phyloP scores from a whole-genome alignment of 2,797 vertebrate species.

The Tinamus major region DNA sequence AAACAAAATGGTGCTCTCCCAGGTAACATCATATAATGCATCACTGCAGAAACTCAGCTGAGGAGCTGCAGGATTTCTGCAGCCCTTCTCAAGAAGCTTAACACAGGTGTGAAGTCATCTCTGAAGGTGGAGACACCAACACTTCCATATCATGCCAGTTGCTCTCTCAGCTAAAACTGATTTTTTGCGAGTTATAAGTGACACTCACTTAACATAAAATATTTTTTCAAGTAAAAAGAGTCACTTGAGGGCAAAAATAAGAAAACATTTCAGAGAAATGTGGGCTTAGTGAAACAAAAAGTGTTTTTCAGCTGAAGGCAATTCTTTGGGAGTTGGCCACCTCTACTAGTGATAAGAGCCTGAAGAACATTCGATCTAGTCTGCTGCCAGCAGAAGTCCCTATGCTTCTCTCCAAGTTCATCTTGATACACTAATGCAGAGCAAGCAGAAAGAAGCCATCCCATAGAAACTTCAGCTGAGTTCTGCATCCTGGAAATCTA shows the following conservation, averaged over 20 bases:
- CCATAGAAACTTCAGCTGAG: neutral
- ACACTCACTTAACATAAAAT: neutral
- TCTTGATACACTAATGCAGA: neutral
- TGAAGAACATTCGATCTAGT: neutral
- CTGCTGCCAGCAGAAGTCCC: slow-evolving; percentile 45
- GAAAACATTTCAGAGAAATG: slow-evolving; percentile 12
- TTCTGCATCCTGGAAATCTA: neutral
- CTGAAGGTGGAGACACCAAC: slow-evolving; percentile 43
- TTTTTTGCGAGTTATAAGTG: neutral
- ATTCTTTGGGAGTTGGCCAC: slow-evolving; percentile 25
- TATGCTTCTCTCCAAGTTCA: neutral
- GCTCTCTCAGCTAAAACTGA: neutral
- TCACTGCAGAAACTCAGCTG: slow-evolving; percentile 7
- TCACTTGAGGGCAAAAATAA: slow-evolving; percentile 18
- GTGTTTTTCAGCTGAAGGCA: slow-evolving; percentile 1
- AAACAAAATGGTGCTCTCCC: neutral
- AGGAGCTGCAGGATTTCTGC: slow-evolving; percentile 30
- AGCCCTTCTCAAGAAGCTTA: slow-evolving; percentile 31
- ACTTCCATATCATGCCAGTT: neutral
- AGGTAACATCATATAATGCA: neutral
- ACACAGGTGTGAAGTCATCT: neutral
- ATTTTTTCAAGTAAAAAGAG: neutral
- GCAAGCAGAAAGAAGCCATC: neutral
- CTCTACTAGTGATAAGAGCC: neutral
- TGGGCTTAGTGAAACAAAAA: neutral